These are phyloP conservation scores for Pyrochroa serraticornis DNA, from an alignment of 2,888 invertebrate genomes.

Conservation along the genomic window DNA sequence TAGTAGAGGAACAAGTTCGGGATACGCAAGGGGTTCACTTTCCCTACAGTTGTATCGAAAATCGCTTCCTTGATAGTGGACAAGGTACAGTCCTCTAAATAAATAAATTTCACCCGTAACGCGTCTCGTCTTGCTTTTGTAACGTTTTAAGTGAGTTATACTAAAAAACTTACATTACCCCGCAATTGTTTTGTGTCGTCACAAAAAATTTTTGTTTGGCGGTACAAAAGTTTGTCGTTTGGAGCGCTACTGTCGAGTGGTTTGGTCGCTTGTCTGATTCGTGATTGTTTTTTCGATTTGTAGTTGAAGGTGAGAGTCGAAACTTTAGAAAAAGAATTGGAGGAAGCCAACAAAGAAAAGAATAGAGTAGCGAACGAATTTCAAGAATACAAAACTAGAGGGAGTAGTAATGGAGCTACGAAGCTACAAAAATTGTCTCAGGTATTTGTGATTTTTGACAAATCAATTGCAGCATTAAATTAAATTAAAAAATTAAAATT, in stretches of 20 bases:
- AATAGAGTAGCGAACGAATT: slow-evolving; percentile 35
- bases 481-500: no score
- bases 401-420: slow-evolving; percentile 24
- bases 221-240: no score
- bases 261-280: no score
- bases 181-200: no score
- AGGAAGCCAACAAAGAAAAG: slow-evolving; percentile 42
- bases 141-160: neutral
- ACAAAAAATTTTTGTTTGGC: no score
- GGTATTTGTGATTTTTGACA: slow-evolving; percentile 22
- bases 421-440: slow-evolving; percentile 19
- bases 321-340: slow-evolving; percentile 43
- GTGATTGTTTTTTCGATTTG: no score
- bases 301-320: slow-evolving; percentile 43
- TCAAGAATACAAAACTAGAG: slow-evolving; percentile 18
- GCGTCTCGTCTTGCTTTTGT: neutral
- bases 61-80: slow-evolving; percentile 69
- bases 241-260: no score
- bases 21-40: slow-evolving; percentile 60
- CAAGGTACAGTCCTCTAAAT: slow-evolving; percentile 61
- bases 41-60: slow-evolving; percentile 74
- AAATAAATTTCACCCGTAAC: neutral
- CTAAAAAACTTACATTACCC: neutral
- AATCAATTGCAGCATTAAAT: no score
- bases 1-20: slow-evolving; percentile 32